Base-by-base conservation (phyloP, 1,140 invertebrate genomes). In the Radopholus similis region DNA sequence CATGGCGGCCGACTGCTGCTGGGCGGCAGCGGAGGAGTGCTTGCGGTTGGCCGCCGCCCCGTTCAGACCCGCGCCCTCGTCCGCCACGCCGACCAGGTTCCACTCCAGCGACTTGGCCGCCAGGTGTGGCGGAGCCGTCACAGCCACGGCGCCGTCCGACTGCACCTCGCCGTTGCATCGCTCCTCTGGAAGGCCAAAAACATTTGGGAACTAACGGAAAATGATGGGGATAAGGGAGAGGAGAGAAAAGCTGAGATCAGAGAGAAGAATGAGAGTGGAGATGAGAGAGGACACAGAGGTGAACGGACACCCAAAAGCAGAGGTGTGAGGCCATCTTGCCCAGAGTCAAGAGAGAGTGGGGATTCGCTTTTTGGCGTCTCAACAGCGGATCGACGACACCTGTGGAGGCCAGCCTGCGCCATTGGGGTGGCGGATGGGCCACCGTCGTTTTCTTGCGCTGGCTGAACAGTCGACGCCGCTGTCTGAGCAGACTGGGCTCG, bases 131-230 rank as follows among this genome's bases (percentile, higher is more conserved):
- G 26, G 18, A 49, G 26, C 18, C 44, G 18, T 26, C 18, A 28
- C 8, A n/a, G 1, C 47, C 21, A 51, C 23, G 18, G 66, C 68
- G 26, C 44, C 37, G 5, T 26, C 75, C 58, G 78, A 79, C 5
- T 74, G 76, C 4, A 76, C 66, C 51, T 76, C 75, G 49, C 75
- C 75, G 42, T 76, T 76, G 59, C 74, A 71, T 67, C 76, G 77
- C 57, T 76, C 75, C 57, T 76, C 75, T 76, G 56, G 38, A 76
- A 75, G 26, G 32, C 38, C 13, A 63, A 51, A 26, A 51, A 64
- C 4, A 70, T 68, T 37, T 37, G 26, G 28, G 30, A 54, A 38
- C 26, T 34, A 66, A 23, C 9, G 44, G n/a, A 47, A n/a, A n/a
- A 8, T 47, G 44, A 47, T 21, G 26, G 4, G 44, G 13, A 56